Conservation (phyloP, 2,797 vertebrate species). For the Siniperca scherzeri region DNA sequence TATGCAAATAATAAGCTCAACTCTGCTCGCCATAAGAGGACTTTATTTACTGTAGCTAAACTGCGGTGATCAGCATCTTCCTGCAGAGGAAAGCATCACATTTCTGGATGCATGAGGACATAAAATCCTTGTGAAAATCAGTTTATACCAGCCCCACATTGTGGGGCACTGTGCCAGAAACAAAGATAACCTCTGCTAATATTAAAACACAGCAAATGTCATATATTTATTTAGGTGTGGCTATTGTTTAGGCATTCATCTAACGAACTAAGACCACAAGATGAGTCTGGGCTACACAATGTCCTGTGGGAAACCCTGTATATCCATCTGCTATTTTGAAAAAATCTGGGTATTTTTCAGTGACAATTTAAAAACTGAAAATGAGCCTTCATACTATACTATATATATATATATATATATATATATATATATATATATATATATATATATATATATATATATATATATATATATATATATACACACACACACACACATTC, state of each 20-base stretch:
- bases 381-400: slow-evolving; percentile 62
- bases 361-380: slow-evolving; percentile 12
- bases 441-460: too few species aligned
- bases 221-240: neutral
- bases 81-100: too few species aligned
- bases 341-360: neutral
- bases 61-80: neutral
- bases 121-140: neutral
- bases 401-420: too few species aligned
- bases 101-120: neutral
- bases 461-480: too few species aligned
- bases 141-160: neutral
- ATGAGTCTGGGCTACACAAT: accelerated
- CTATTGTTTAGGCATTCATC: neutral
- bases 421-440: neutral
- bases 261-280: neutral
- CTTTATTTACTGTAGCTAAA: neutral
- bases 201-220: neutral
- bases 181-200: neutral
- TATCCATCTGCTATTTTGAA: neutral
- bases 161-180: accelerated
- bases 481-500: neutral
- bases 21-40: neutral
- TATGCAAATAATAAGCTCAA: neutral
- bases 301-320: neutral